Evolutionary conservation across 2,797 vertebrate species (phyloP), one percentile per base, ranked within the genome.

Genomic region (Anableps anableps): DNA sequence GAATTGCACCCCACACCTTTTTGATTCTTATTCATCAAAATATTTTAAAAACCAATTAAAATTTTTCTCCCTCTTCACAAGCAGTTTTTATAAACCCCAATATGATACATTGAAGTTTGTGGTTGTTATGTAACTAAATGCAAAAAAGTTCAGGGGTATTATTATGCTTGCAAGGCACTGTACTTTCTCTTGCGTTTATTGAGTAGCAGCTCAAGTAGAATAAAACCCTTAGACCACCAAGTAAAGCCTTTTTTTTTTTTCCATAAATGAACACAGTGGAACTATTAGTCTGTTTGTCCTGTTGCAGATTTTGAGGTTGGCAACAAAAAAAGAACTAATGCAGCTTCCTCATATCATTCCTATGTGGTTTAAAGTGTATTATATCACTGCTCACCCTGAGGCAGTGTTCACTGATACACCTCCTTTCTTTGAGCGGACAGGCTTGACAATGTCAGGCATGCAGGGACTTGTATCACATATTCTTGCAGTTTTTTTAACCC

Each of bases 371-470:
- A 86, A 29, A 66, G 75, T 76, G 66, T 86, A 80, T 77, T 79
- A 41, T 84, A 83, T 89, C 75, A 68, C 71, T 14, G 43, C 38
- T 84, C 50, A 29, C 68, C 93, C 86, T 0, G 41, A 86, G 90
- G 92, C 89, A 23, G 77, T 7, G 78, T 71, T 85, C 82, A 88
- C 36, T 78, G 90, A 92, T 91, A 89, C 79, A 78, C 80, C 85
- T 91, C 83, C 75, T 89, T 89, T 85, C 85, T 91, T 74, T 76
- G 66, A 85, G 75, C 45, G 91, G 90, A 89, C 91, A 92, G 82
- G 66, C 58, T 50, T 66, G 47, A 94, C 90, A 93, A 92, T 90
- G 62, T 47, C 60, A 81, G 83, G 83, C 81, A 90, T 80, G 87
- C 89, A 89, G 78, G n/a, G 86, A 85, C 75, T 86, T 82, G 72